Percentiles rank a stretch among this genome's conserved stretches.
phyloP scores from a whole-genome alignment of 2,113 vertebrate genomes.

The Antennarius striatus region DNA sequence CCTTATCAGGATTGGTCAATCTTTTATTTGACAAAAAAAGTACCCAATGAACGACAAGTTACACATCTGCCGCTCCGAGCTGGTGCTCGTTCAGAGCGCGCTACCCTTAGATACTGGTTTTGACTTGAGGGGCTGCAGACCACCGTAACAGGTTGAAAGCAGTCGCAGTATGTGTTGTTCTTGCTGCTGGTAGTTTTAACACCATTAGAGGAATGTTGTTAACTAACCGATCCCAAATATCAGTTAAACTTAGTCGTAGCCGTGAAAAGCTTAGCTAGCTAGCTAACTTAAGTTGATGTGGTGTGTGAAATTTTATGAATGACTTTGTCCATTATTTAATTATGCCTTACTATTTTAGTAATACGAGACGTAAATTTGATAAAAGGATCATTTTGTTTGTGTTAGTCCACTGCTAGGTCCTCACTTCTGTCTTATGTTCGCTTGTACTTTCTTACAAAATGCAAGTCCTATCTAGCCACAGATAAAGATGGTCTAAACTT shows the following conservation, averaged over 20 bases:
- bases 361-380: too few relatives aligned
- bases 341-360: not conserved
- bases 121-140: not conserved
- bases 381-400: too few relatives aligned
- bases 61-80: not conserved
- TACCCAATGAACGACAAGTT: conserved; percentile 10
- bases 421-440: too few relatives aligned
- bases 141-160: not conserved
- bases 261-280: conserved; percentile 41
- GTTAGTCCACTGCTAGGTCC: too few relatives aligned
- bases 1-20: conserved; percentile 28
- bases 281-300: conserved; percentile 6
- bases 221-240: too few relatives aligned
- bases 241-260: not conserved
- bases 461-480: too few relatives aligned
- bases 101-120: conserved; percentile 40
- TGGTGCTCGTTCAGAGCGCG: conserved; percentile 25
- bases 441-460: too few relatives aligned
- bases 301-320: not conserved
- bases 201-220: too few relatives aligned
- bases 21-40: not conserved
- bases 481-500: too few relatives aligned
- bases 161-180: not conserved
- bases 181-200: not conserved
- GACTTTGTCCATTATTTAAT: not conserved